Evolutionary conservation across 1,140 invertebrate genomes (phyloP), one percentile per base, ranked within the genome.

Genomic region (Tenebrio molitor): DNA sequence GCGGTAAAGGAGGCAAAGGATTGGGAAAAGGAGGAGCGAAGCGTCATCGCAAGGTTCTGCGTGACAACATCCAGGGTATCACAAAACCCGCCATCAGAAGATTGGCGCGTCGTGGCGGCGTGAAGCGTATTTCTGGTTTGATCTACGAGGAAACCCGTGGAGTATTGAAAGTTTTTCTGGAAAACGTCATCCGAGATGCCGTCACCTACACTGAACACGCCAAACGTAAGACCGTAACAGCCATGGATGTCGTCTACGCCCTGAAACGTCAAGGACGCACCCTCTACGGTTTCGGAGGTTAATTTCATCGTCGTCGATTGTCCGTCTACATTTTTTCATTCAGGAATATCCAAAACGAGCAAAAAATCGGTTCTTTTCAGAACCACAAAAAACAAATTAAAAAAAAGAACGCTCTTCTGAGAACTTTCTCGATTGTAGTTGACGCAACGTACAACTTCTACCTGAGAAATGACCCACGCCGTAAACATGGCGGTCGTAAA

Each of bases 221-320:
- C 74, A 94, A 93, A 84, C 85, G 92, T 73, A 95, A 94, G 84
- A 95, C 93, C 14, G 89, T 90, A 33, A 95, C 93, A 6, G 92
- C 93, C 62, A 95, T 95, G 93, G 93, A 95, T 80, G 92, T 95
- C 10, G 93, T 95, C 15, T 95, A 95, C 79, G 93, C 93, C 19
- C 84, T 95, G 74, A 95, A 95, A 83, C 84, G 93, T 50, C 93
- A 95, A 85, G 93, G 93, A 25, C 85, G 92, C 19, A 90, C 89
- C 23, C 78, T 90, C 0, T 90, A 90, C 79, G 89, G 89, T 73
- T 90, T 90, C 72, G 89, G 89, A 42, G 88, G 88, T 74, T 90
- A 85, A 88, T 29, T 29, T n/a, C n/a, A n/a, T n/a, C n/a, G n/a
- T n/a, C n/a, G n/a, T n/a, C n/a, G n/a, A n/a, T n/a, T n/a, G n/a